Conservation (phyloP, 2,888 invertebrate genomes). For the Tineola bisselliella region DNA sequence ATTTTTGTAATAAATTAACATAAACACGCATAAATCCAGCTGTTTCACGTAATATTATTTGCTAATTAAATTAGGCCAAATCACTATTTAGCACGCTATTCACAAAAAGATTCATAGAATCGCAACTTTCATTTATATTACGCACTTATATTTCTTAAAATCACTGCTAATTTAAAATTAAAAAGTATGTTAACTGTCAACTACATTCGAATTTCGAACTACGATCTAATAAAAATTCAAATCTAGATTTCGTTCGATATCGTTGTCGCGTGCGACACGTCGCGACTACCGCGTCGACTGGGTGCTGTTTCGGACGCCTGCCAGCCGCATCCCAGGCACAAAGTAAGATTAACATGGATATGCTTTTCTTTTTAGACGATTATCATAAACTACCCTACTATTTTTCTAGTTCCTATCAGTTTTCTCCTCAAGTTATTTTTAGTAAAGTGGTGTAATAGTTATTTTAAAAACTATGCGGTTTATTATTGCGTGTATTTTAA, state of each 20-base stretch:
- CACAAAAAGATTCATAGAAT: neutral
- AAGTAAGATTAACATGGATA: neutral
- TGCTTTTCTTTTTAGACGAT: neutral
- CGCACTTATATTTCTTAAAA: neutral
- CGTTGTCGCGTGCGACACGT: neutral
- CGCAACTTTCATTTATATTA: neutral
- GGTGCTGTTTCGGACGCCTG: constrained; percentile 3
- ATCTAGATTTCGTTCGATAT: constrained; percentile 4
- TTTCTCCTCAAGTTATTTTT: too few species aligned
- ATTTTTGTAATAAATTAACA: neutral
- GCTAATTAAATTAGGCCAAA: neutral
- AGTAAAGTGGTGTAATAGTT: too few species aligned
- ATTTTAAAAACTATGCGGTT: too few species aligned
- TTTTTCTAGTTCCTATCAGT: too few species aligned
- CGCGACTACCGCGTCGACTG: neutral
- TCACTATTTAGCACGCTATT: neutral
- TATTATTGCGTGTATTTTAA: too few species aligned
- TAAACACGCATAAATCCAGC: neutral
- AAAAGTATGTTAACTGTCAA: neutral
- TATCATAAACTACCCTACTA: too few species aligned
- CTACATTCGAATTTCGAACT: constrained; percentile 1
- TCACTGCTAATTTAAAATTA: neutral
- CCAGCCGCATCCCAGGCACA: constrained; percentile 1
- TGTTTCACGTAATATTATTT: neutral
- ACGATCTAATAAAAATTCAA: neutral